phyloP scores from a whole-genome alignment of 2,797 vertebrate genomes.

The Anguilla marmorata region DNA sequence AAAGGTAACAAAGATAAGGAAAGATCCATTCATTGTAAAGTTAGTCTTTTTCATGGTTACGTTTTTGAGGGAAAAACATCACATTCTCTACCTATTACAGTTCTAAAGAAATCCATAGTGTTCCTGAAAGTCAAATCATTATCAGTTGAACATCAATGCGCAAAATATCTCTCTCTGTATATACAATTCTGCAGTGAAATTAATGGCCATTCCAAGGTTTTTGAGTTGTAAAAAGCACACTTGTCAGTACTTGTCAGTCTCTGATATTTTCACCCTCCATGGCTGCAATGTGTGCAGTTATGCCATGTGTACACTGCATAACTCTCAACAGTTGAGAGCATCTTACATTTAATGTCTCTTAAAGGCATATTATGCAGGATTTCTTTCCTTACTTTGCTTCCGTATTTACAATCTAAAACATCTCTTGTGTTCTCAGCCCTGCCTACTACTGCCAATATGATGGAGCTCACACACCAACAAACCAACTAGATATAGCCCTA shows the following conservation, averaged over 20 bases:
- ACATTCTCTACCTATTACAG: neutral
- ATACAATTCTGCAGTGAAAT: neutral
- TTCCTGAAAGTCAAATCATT: neutral
- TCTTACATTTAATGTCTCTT: no score
- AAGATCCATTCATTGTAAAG: no score
- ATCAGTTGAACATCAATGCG: neutral
- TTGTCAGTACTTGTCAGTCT: neutral
- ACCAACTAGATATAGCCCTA: no score
- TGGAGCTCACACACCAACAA: no score
- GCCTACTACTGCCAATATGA: no score
- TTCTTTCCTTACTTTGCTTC: no score
- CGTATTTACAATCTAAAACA: no score
- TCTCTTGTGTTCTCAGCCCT: no score
- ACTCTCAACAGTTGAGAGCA: no score
- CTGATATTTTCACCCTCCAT: neutral
- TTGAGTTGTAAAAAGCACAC: neutral
- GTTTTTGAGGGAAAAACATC: neutral
- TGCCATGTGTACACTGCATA: no score
- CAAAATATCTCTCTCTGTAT: neutral
- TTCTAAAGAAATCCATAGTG: neutral
- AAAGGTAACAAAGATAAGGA: neutral
- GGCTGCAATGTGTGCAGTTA: neutral
- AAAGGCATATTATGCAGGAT: no score
- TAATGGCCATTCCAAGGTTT: neutral
- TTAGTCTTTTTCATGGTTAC: neutral